These are phyloP conservation scores for Lagopus leucura DNA, from an alignment of 2,113 vertebrate species.

Conservation along the genomic window DNA sequence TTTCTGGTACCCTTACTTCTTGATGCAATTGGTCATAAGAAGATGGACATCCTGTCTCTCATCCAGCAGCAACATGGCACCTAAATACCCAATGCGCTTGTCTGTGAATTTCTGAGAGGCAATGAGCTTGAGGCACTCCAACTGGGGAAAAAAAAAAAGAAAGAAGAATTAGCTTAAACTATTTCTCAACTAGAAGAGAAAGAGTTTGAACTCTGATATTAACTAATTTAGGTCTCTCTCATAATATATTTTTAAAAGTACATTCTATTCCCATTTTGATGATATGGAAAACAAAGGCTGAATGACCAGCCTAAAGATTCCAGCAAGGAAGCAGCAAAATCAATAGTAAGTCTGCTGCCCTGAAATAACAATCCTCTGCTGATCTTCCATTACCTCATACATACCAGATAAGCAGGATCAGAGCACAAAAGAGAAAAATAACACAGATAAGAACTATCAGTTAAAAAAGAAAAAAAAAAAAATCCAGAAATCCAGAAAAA, in stretches of 20 bases:
- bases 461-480: neutral
- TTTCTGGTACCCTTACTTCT: constrained; percentile 88
- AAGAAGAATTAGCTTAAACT: constrained; percentile 43
- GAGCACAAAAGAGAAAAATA: neutral
- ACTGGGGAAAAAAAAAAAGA: constrained; percentile 70
- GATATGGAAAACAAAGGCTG: neutral
- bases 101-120: constrained; percentile 99
- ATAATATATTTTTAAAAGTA: neutral
- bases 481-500: neutral
- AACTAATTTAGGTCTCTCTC: neutral
- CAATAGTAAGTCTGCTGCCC: neutral
- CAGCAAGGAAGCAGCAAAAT: neutral
- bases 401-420: neutral
- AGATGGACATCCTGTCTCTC: constrained; percentile 99
- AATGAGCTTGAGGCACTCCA: constrained; percentile 99
- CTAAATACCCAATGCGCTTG: constrained; percentile 99
- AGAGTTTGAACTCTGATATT: neutral
- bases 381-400: neutral
- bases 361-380: neutral
- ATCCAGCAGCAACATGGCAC: constrained; percentile 97
- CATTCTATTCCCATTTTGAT: neutral
- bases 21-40: constrained; percentile 99
- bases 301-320: neutral
- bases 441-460: neutral
- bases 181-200: constrained; percentile 15